Conservation (phyloP, 2,888 invertebrate genomes). For the Hirtodrosophila alboralis region DNA sequence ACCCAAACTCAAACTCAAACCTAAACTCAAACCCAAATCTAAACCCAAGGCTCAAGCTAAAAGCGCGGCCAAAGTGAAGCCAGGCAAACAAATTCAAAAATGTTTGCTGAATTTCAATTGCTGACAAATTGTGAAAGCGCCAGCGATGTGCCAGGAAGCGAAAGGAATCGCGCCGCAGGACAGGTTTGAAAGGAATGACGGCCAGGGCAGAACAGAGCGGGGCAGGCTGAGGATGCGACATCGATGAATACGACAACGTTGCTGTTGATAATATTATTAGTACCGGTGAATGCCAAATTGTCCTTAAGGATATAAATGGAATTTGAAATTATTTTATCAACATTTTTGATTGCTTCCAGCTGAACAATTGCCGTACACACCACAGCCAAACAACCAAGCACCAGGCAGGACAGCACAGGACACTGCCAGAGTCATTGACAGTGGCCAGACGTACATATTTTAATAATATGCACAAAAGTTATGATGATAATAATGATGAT, state of each 20-base stretch:
- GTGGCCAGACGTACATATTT: conserved; percentile 44
- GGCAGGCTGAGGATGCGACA: conserved; percentile 34
- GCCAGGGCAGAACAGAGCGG: no score
- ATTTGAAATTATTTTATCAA: conserved; percentile 81
- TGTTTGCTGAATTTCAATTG: conserved; percentile 80
- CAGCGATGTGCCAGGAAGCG: conserved; percentile 34
- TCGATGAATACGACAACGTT: conserved; percentile 55
- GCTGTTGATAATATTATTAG: conserved; percentile 79
- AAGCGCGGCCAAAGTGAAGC: conserved; percentile 58
- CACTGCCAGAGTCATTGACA: conserved; percentile 58
- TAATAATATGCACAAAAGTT: conserved; percentile 77
- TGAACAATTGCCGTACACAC: conserved; percentile 67
- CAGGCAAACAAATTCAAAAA: conserved; percentile 79
- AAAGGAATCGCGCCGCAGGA: conserved; percentile 46
- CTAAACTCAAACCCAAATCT: conserved; percentile 8
- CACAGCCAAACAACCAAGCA: no score
- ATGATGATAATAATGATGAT: conserved; percentile 42
- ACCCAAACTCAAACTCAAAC: conserved; percentile 24
- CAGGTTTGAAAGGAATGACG: conserved; percentile 21
- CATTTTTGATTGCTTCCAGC: conserved; percentile 80
- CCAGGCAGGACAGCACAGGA: conserved; percentile 4
- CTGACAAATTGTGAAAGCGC: conserved; percentile 73
- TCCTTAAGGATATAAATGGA: conserved; percentile 80
- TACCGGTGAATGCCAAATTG: conserved; percentile 78
- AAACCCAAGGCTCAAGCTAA: conserved; percentile 30